Base-by-base conservation (phyloP, 2,888 invertebrate species). In the Chirona hameri region DNA sequence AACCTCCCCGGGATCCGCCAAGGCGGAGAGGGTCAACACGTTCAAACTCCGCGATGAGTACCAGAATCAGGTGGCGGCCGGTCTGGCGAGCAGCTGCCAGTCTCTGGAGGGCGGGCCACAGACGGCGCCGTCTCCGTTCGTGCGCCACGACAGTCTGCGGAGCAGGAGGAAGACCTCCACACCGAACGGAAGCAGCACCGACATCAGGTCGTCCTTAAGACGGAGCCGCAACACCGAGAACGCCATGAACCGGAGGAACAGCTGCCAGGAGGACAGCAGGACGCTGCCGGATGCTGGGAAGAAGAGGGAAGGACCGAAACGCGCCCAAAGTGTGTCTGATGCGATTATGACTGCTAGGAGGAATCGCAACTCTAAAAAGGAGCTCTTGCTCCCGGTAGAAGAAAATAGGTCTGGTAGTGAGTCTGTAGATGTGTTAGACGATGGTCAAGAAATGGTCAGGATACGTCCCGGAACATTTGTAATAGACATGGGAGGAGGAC, bases 41-140 rank as follows among this genome's bases (percentile, higher is more conserved):
- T 65, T 65, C 65, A 65, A 65, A 27, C n/a, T 65, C n/a, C 65
- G 65, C 5, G 65, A 65, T 9, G 27, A 72, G 72, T 72, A 72
- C 72, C 72, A 72, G 72, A 72, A 15, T 18, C 72, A 72, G 72
- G 72, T 72, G 72, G 72, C 72, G 18, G 31, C 72, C 18, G 27
- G 14, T 5, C 72, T 72, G 29, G 31, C 27, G 15, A 31, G 31
- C 29, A 21, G 31, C 72, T 1, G 31, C 18, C 29, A 14, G 29
- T 15, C 15, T 14, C 29, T 18, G 31, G 72, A 72, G 27, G 14
- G 29, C 21, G 18, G 29, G 12, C 15, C 15, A 12, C 15, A 12
- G 15, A 52, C 52, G 18, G 12, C 52, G 1, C 29, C 72, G 21
- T 18, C 72, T 14, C 72, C 72, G 31, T 72, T 72, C 21, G 72